These are phyloP conservation scores for Cynodonichthys magdalenae DNA, from an alignment of 2,797 vertebrate genomes.

Conservation along the genomic window DNA sequence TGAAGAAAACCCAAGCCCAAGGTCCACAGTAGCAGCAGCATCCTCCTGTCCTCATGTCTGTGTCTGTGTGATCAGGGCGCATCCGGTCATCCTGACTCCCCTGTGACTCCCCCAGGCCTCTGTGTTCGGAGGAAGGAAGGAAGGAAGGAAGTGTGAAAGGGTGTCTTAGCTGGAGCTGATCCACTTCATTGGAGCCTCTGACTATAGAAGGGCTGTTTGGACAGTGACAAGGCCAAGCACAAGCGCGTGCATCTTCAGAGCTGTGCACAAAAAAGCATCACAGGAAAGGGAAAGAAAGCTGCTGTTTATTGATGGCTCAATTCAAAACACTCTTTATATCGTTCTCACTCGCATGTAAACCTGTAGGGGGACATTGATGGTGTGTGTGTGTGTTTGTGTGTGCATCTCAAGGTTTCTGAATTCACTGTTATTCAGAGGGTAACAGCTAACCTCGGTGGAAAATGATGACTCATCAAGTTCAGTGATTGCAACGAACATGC, in stretches of 20 bases:
- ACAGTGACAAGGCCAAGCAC: slow-evolving; percentile 63
- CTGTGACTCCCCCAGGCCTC: slow-evolving; percentile 65
- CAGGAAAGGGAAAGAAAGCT: slow-evolving; percentile 24
- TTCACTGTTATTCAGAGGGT: slow-evolving; percentile 57
- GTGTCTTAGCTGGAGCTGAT: slow-evolving; percentile 78
- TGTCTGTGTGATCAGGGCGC: slow-evolving; percentile 58
- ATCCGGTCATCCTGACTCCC: slow-evolving; percentile 75
- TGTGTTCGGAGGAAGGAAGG: slow-evolving; percentile 72
- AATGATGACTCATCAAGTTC: slow-evolving; percentile 76
- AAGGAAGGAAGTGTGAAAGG: slow-evolving; percentile 76
- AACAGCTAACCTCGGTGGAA: slow-evolving; percentile 76
- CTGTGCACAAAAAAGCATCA: slow-evolving; percentile 50
- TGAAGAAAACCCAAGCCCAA: slow-evolving; percentile 43
- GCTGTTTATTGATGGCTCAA: slow-evolving; percentile 29
- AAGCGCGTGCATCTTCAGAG: slow-evolving; percentile 39
- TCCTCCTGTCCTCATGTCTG: slow-evolving; percentile 62
- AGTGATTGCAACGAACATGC: slow-evolving; percentile 37
- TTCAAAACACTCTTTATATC: slow-evolving; percentile 31
- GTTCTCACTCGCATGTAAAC: slow-evolving; percentile 1
- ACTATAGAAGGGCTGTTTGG: slow-evolving; percentile 72
- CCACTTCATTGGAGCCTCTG: slow-evolving; percentile 69
- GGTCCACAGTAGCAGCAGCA: slow-evolving; percentile 61
- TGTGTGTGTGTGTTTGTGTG: neutral
- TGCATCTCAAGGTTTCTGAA: slow-evolving; percentile 57
- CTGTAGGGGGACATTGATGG: slow-evolving; percentile 20